A percentile compares a stretch with the other conserved stretches of the same genome.
Conservation (phyloP, 2,888 invertebrate genomes). For the Microplitis manilae region DNA sequence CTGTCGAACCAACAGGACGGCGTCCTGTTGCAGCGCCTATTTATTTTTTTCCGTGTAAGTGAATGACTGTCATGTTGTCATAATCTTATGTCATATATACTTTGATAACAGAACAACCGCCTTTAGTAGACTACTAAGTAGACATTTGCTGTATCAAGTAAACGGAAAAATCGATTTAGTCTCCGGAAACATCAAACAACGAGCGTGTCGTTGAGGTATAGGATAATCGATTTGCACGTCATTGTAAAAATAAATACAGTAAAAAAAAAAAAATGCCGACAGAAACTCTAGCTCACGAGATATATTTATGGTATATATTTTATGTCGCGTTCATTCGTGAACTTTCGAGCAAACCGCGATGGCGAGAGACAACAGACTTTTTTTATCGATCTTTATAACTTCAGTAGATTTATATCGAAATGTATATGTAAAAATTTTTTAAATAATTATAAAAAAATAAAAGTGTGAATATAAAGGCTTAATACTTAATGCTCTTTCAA, state of each 20-base stretch:
- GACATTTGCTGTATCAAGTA: conserved; percentile 1
- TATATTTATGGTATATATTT: conserved; percentile 19
- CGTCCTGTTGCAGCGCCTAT: no score
- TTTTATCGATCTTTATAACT: conserved; percentile 36
- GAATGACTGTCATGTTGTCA: conserved; percentile 16
- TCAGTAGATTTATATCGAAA: not conserved
- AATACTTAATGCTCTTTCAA: no score
- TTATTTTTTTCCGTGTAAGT: no score
- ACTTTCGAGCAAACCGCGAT: conserved; percentile 33
- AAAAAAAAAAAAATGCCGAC: conserved; percentile 4
- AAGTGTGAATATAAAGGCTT: no score
- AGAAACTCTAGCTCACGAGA: conserved; percentile 23
- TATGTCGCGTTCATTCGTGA: conserved; percentile 33
- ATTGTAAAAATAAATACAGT: not conserved
- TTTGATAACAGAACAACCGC: not conserved
- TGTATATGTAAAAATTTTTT: not conserved
- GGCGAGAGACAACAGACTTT: conserved; percentile 35
- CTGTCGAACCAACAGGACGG: no score
- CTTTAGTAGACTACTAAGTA: not conserved
- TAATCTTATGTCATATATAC: not conserved
- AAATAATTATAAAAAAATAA: not conserved
- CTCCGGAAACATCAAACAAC: not conserved
- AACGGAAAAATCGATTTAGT: conserved; percentile 10
- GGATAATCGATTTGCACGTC: conserved; percentile 50
- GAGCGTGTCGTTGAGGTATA: conserved; percentile 47